phyloP scores from a whole-genome alignment of 2,797 vertebrate species.

The Crocidura indochinensis region DNA sequence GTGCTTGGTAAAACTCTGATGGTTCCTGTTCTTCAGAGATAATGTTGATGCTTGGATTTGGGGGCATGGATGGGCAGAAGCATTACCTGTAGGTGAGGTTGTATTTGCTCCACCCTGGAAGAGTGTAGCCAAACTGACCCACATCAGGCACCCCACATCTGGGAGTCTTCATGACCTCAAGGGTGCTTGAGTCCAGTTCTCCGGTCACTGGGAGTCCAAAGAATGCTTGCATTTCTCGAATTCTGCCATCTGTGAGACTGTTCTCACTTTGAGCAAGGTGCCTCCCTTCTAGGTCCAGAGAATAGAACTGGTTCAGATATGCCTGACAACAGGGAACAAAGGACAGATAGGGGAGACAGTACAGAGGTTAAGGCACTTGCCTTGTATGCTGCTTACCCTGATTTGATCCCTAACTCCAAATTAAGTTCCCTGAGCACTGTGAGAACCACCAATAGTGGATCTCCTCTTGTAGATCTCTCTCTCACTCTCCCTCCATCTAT shows the following conservation, averaged over 20 bases:
- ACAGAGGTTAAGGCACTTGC: too few relatives aligned
- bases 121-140: conserved; percentile 89
- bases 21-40: background rate
- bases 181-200: conserved; percentile 91
- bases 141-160: conserved; percentile 95
- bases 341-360: too few relatives aligned
- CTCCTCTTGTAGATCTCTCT: too few relatives aligned
- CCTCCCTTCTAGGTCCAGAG: conserved; percentile 87
- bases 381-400: too few relatives aligned
- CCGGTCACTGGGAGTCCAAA: conserved; percentile 94
- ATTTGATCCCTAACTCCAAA: too few relatives aligned
- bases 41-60: background rate
- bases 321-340: conserved; percentile 87
- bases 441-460: too few relatives aligned
- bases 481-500: too few relatives aligned
- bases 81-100: conserved; percentile 96
- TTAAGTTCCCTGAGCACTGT: too few relatives aligned
- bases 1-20: background rate
- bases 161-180: conserved; percentile 94
- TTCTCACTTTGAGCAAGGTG: conserved; percentile 85
- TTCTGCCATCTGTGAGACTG: conserved; percentile 86
- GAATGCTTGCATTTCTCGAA: conserved; percentile 95
- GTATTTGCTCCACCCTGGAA: conserved; percentile 90
- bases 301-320: conserved; percentile 94
- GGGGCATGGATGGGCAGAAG: background rate